phyloP scores from a whole-genome alignment of 2,888 invertebrate genomes.

The Hypomecis atomaria region DNA sequence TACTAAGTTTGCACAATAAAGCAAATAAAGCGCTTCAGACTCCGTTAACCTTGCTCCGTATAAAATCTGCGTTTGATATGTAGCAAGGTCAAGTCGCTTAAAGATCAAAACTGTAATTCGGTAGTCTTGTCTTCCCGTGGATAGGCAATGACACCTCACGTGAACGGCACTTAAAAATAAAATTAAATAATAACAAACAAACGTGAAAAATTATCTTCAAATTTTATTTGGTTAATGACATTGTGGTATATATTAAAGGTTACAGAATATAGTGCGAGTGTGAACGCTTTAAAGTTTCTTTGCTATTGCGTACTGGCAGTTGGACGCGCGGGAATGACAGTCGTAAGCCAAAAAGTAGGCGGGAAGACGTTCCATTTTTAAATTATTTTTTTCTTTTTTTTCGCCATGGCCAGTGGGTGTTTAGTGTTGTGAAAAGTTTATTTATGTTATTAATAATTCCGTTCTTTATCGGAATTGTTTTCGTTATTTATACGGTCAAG shows the following conservation, averaged over 20 bases:
- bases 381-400: conserved; percentile 45
- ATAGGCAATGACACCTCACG: conserved; percentile 43
- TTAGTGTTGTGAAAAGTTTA: conserved; percentile 70
- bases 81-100: conserved; percentile 50
- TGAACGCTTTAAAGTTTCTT: conserved; percentile 24
- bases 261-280: conserved; percentile 18
- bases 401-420: conserved; percentile 58
- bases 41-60: conserved; percentile 40
- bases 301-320: conserved; percentile 31
- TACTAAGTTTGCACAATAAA: conserved; percentile 44
- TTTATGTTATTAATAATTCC: conserved; percentile 69
- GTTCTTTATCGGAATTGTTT: conserved; percentile 57
- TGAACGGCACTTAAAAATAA: conserved; percentile 33
- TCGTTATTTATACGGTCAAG: conserved; percentile 62
- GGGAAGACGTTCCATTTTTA: conserved; percentile 62
- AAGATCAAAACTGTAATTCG: conserved; percentile 39
- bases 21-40: conserved; percentile 51
- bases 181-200: conserved; percentile 27
- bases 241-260: conserved; percentile 38
- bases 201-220: conserved; percentile 18
- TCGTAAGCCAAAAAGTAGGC: conserved; percentile 63
- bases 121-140: conserved; percentile 47
- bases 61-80: conserved; percentile 41
- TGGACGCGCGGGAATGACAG: conserved; percentile 57
- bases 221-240: conserved; percentile 28